Evolutionary conservation across 2,888 invertebrate genomes (phyloP).

Genomic region (Lagria hirta): DNA sequence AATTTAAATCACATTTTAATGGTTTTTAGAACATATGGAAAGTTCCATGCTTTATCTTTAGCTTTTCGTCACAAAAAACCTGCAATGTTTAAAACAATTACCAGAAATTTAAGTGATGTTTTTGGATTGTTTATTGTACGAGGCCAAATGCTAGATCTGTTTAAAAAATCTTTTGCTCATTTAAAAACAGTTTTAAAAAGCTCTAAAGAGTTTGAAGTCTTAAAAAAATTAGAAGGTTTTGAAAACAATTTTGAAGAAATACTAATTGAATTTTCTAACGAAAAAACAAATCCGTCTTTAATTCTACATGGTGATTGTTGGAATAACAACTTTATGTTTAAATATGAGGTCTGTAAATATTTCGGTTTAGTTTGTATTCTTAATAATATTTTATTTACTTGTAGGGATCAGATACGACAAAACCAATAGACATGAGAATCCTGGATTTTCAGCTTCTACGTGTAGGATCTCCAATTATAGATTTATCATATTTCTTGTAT

Average conservation of each 20-base stretch:
- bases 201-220: slow-evolving; percentile 9
- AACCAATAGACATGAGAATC: slow-evolving; percentile 37
- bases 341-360: too few species aligned
- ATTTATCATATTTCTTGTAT: slow-evolving; percentile 42
- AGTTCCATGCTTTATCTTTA: slow-evolving; percentile 36
- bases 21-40: slow-evolving; percentile 34
- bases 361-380: not conserved
- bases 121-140: slow-evolving; percentile 31
- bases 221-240: slow-evolving; percentile 30
- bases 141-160: slow-evolving; percentile 11
- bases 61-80: slow-evolving; percentile 34
- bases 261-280: slow-evolving; percentile 13
- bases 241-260: slow-evolving; percentile 26
- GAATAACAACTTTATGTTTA: slow-evolving; percentile 31
- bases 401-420: slow-evolving; percentile 30
- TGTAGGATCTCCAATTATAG: slow-evolving; percentile 36
- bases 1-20: slow-evolving; percentile 38
- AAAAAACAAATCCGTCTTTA: slow-evolving; percentile 5
- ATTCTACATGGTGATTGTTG: slow-evolving; percentile 30
- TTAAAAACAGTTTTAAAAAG: slow-evolving; percentile 27
- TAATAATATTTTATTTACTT: slow-evolving; percentile 21
- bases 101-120: slow-evolving; percentile 34
- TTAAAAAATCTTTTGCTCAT: slow-evolving; percentile 25
- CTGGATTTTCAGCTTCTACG: slow-evolving; percentile 40
- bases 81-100: slow-evolving; percentile 30